A percentile compares a stretch with the other conserved stretches of the same genome.
Conservation (phyloP, 2,113 vertebrate genomes). For the Rattus norvegicus region GRCr8 NC_086023.1:45464001-45464500, state of each 20-base stretch:
- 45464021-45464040: not conserved
- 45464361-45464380: not conserved
- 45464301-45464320: not conserved
- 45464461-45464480: not conserved
- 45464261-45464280: not conserved
- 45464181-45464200: conserved; percentile 34
- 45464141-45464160: conserved; percentile 33
- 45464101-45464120: conserved; percentile 34
- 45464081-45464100: not conserved
- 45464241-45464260: not conserved
- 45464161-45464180: conserved; percentile 60
- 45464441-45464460: not conserved
- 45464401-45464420: not conserved
- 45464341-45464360: not conserved
- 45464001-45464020: not conserved
- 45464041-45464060: not conserved
- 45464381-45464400: not conserved
- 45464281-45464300: not conserved
- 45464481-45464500: not conserved
- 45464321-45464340: not conserved
- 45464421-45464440: not conserved
- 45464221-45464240: conserved; percentile 23
- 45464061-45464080: not conserved
- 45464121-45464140: not conserved
- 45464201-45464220: conserved; percentile 32